Evolutionary conservation across 2,113 vertebrate genomes (phyloP), one percentile per base, ranked within the genome.

Genomic region (Eubucco bourcierii): DNA sequence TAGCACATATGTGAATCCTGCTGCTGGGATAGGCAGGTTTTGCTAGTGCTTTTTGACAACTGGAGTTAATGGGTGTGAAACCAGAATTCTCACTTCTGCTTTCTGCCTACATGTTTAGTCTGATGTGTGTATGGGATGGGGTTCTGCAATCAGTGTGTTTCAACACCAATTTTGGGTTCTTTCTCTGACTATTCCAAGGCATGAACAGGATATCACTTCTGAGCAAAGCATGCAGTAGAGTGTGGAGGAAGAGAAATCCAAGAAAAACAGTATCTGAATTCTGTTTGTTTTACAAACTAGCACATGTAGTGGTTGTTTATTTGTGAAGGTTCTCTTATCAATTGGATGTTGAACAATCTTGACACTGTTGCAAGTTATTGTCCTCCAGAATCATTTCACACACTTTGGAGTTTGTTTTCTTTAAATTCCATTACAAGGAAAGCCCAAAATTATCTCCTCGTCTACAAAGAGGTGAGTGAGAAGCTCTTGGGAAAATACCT

Each of bases 291-390:
- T 52, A 58, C 37, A 61, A 88, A 73, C 76, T 75, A 86, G 65
- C n/a, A 88, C 59, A 78, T 59, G 87, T 83, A 78, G 65, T 37
- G 1, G 1, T 90, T 94, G 95, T 68, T 94, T 94, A 65, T 94
- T 95, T 94, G 85, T 95, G 94, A 95, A 90, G 67, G 56, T 72
- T 91, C 47, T 92, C 73, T 78, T 10, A 8, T 78, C 82, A 78
- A 29, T 72, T 0, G 3, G 68, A 65, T 61, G 19, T 18, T 56
- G 82, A 96, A 91, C 77, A 86, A 27, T 66, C 0, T 0, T 87
- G 94, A 90, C 92, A 90, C 80, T 93, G 88, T 79, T 95, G 86
- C 76, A 75, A 81, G 74, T 73, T 93, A 81, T 61, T 94, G 80
- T 95, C 90, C 58, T 78, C 59, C 66, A 76, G 88, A 87, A 88